Evolutionary conservation across 2,113 vertebrate genomes (phyloP), one percentile per base, ranked within the genome.

Genomic region (Calidris pygmaea): DNA sequence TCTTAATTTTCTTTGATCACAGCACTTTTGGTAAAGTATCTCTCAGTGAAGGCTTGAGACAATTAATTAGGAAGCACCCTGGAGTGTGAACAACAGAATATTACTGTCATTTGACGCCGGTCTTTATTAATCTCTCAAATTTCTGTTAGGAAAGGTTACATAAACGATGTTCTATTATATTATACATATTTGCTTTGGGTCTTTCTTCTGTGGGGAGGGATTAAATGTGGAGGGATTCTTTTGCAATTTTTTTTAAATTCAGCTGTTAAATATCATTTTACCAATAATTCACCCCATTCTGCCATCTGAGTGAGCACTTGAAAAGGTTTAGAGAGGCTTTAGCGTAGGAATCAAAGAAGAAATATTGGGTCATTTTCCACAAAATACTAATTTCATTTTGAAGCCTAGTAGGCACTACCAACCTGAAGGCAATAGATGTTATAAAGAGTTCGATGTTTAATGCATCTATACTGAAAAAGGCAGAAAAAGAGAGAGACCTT

Each of bases 41-140:
- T 87, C 90, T 91, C 86, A 79, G 37, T 55, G 62, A 89, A 94
- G 81, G 39, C 39, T 79, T 92, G 35, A 95, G 70, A 95, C 56
- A 92, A 92, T 95, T 95, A 93, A 95, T 94, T 90, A 95, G 53
- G 83, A 82, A 96, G 76, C 70, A 82, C 65, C 73, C 73, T 85
- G 80, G 70, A 92, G 88, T 60, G 84, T 89, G 77, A 95, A 82
- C 80, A 94, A 89, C 34, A 82, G 47, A 71, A 16, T 23, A 73
- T 73, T 89, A 50, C 50, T 58, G 45, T 82, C 80, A 93, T 72
- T 81, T 79, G 84, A 96, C 91, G 39, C 30, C 7, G 3, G 76
- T 68, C 58, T 92, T 94, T 52, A 90, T 84, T 90, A 88, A 86
- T 75, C 48, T 72, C 87, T 72, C 67, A 37, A 68, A 87, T 87